A percentile compares a stretch with the other conserved stretches of the same genome.
Conservation (phyloP, 2,888 invertebrate genomes). For the Hirtodrosophila duncani region DNA sequence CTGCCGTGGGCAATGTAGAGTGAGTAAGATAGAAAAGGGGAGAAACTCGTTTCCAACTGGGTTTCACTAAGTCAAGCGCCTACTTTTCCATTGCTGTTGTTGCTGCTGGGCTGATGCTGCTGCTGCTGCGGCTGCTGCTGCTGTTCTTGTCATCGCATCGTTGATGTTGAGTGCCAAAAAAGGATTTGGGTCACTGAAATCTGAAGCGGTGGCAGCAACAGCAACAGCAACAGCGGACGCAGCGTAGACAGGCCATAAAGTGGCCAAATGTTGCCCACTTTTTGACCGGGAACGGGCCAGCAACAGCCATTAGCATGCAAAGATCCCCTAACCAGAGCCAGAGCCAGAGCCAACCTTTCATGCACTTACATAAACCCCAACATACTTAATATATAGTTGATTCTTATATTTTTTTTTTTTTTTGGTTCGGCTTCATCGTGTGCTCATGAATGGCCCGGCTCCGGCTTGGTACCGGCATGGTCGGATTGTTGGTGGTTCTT, state of each 20-base stretch:
- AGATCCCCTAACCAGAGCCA: slow-evolving; percentile 48
- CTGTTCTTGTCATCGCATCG: neutral
- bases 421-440: slow-evolving; percentile 60
- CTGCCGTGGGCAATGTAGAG: slow-evolving; percentile 9
- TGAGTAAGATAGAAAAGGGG: neutral
- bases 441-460: slow-evolving; percentile 60
- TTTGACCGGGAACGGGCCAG: slow-evolving; percentile 15
- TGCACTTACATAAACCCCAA: slow-evolving; percentile 26
- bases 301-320: slow-evolving; percentile 57
- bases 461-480: slow-evolving; percentile 16
- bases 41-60: slow-evolving; percentile 50
- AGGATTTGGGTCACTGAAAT: slow-evolving; percentile 69
- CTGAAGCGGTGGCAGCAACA: slow-evolving; percentile 46
- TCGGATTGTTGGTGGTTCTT: too few relatives aligned
- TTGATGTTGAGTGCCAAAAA: slow-evolving; percentile 28
- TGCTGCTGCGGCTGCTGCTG: neutral
- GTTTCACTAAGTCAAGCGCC: slow-evolving; percentile 19
- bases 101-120: too few relatives aligned
- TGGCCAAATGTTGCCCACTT: slow-evolving; percentile 65
- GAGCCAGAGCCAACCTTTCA: slow-evolving; percentile 31
- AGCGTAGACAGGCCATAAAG: slow-evolving; percentile 48
- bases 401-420: slow-evolving; percentile 30
- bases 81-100: slow-evolving; percentile 12
- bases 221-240: slow-evolving; percentile 11
- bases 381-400: slow-evolving; percentile 43